phyloP scores from a whole-genome alignment of 2,797 vertebrate genomes.

The Xenops minutus region DNA sequence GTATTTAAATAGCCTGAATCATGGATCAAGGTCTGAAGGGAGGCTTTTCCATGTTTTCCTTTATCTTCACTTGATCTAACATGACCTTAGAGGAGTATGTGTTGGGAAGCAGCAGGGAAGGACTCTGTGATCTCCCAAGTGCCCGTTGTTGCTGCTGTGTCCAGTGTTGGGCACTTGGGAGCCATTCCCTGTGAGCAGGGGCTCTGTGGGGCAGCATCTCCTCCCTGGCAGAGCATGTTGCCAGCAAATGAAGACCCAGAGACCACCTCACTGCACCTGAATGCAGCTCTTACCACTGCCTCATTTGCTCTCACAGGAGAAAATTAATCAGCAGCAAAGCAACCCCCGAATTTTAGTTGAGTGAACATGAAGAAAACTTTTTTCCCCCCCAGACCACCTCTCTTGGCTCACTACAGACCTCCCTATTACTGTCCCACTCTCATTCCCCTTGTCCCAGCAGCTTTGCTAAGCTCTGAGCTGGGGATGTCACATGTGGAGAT shows the following conservation, averaged over 20 bases:
- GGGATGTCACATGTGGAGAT: rapidly evolving
- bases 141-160: rapidly evolving
- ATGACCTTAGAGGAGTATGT: neutral
- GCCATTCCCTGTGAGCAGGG: neutral
- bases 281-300: neutral
- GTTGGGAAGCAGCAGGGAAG: neutral
- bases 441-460: neutral
- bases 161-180: rapidly evolving
- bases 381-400: rapidly evolving
- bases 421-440: neutral
- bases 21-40: neutral
- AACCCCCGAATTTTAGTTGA: neutral
- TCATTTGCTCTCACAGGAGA: rapidly evolving
- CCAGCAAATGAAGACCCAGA: neutral
- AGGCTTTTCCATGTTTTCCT: neutral
- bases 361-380: rapidly evolving
- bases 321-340: neutral
- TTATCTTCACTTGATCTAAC: neutral
- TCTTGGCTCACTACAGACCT: neutral
- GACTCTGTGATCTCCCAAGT: neutral
- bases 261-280: neutral
- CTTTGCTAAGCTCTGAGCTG: neutral
- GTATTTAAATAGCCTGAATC: neutral
- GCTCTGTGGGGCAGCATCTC: neutral
- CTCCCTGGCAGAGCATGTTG: neutral